These are phyloP conservation scores for Protomyctophum bolini DNA, from an alignment of 2,113 vertebrate species.

Conservation along the genomic window DNA sequence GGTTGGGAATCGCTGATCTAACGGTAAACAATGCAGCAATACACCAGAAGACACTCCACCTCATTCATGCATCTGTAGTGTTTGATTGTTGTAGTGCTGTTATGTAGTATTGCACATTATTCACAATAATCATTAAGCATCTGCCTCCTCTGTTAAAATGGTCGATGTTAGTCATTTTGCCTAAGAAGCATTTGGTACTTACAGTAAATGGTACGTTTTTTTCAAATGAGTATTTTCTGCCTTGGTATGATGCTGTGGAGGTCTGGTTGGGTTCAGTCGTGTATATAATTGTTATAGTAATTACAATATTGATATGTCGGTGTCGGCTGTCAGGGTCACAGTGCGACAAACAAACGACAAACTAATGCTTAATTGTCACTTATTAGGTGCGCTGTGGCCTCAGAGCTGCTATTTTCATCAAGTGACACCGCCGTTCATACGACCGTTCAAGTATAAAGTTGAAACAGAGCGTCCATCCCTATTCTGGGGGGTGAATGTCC, in stretches of 20 bases:
- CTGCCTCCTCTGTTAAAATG: slow-evolving; percentile 65
- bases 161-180: slow-evolving; percentile 53
- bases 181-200: slow-evolving; percentile 51
- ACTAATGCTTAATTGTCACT: slow-evolving; percentile 64
- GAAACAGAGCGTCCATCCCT: too few relatives aligned
- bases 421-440: too few relatives aligned
- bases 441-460: too few relatives aligned
- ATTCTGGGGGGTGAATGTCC: too few relatives aligned
- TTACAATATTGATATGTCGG: slow-evolving; percentile 54
- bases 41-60: slow-evolving; percentile 41
- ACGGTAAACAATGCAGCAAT: slow-evolving; percentile 60
- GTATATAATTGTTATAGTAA: slow-evolving; percentile 65
- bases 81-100: slow-evolving; percentile 49
- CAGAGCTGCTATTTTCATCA: too few relatives aligned
- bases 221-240: slow-evolving; percentile 45
- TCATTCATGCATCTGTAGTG: slow-evolving; percentile 38
- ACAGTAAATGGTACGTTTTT: slow-evolving; percentile 39
- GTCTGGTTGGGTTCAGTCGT: slow-evolving; percentile 46
- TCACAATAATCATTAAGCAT: slow-evolving; percentile 54
- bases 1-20: too few relatives aligned
- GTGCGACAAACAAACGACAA: slow-evolving; percentile 54
- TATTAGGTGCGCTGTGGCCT: too few relatives aligned
- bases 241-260: slow-evolving; percentile 35
- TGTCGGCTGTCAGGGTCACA: slow-evolving; percentile 40
- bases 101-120: slow-evolving; percentile 44